Conservation (phyloP, 2,888 invertebrate species). For the Himalopsyche kuldschensis region DNA sequence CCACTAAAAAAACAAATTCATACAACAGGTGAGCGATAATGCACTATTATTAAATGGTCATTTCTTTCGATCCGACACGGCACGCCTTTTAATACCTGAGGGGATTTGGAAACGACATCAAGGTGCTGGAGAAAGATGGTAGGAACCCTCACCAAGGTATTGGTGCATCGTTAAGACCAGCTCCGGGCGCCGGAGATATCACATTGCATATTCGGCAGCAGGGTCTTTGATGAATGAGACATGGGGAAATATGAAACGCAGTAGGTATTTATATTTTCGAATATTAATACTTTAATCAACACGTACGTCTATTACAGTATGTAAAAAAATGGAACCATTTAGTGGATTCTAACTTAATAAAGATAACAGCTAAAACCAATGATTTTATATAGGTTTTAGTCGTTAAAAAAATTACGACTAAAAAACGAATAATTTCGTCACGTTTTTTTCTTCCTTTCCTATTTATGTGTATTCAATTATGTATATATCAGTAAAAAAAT, state of each 20-base stretch:
- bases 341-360: too few species aligned
- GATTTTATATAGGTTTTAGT: too few species aligned
- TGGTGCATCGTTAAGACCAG: constrained; percentile 7
- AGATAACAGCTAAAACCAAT: too few species aligned
- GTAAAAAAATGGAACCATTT: too few species aligned
- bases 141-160: background rate
- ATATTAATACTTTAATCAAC: background rate
- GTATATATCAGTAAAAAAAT: too few species aligned
- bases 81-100: background rate
- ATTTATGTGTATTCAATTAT: too few species aligned
- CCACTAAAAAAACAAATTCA: background rate
- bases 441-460: too few species aligned
- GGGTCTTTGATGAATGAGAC: background rate
- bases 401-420: too few species aligned
- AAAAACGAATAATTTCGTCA: too few species aligned
- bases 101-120: background rate
- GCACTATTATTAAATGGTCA: constrained; percentile 34
- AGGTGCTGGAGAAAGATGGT: constrained; percentile 3
- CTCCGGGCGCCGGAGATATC: background rate
- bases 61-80: constrained; percentile 27
- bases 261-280: background rate
- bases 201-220: constrained; percentile 2
- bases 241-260: background rate
- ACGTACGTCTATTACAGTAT: background rate
- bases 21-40: constrained; percentile 31